Evolutionary conservation across 2,113 vertebrate genomes (phyloP).

Genomic region (Limnothrissa miodon): DNA sequence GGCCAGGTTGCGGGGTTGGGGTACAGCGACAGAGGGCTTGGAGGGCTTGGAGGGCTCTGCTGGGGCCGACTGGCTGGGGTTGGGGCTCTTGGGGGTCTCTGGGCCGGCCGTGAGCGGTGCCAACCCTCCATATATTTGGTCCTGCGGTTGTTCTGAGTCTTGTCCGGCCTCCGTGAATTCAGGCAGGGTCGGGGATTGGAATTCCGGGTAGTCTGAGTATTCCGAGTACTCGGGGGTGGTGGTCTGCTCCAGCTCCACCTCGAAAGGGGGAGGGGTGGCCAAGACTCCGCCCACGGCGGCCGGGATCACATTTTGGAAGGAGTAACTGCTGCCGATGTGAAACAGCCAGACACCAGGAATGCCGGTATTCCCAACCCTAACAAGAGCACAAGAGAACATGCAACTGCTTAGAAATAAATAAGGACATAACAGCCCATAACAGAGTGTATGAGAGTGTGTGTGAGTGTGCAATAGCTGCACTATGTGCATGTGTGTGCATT

Average conservation of each 20-base stretch:
- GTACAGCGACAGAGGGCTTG: too few relatives aligned
- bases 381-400: conserved; percentile 2
- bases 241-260: conserved; percentile 26
- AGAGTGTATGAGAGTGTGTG: too few relatives aligned
- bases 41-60: not conserved
- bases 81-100: conserved; percentile 4
- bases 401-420: too few relatives aligned
- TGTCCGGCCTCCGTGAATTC: conserved; percentile 28
- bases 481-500: too few relatives aligned
- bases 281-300: conserved; percentile 49
- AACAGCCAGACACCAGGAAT: conserved; percentile 90
- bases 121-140: conserved; percentile 20
- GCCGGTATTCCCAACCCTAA: conserved; percentile 83
- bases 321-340: conserved; percentile 76
- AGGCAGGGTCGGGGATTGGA: conserved; percentile 46
- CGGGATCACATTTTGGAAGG: conserved; percentile 76
- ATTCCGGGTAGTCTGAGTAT: conserved; percentile 58
- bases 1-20: not conserved
- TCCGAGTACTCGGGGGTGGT: conserved; percentile 56
- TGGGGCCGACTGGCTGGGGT: conserved; percentile 25
- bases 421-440: too few relatives aligned
- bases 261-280: conserved; percentile 30
- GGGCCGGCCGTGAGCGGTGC: conserved; percentile 7
- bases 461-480: too few relatives aligned
- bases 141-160: not conserved